Evolutionary conservation across 2,797 vertebrate species (phyloP).

Genomic region (Scomberomorus guttatus): DNA sequence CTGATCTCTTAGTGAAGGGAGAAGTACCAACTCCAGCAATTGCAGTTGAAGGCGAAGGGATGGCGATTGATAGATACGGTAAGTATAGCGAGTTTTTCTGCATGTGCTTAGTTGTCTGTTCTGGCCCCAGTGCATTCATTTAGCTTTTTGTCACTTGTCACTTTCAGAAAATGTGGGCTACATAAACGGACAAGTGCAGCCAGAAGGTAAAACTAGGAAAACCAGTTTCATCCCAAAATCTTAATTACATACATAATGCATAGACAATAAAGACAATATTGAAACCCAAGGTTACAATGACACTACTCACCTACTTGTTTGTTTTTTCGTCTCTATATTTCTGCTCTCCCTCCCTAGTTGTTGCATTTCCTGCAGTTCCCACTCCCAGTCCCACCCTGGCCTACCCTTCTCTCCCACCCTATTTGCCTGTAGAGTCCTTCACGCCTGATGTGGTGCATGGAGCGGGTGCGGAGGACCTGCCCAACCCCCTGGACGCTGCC

Average conservation of each 20-base stretch:
- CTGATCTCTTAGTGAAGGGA: slow-evolving; percentile 61
- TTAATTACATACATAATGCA: neutral
- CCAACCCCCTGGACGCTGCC: slow-evolving; percentile 11
- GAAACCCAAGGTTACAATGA: neutral
- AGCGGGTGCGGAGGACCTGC: slow-evolving; percentile 36
- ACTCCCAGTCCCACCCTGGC: slow-evolving; percentile 47
- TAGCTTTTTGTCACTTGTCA: neutral
- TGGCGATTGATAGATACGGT: slow-evolving; percentile 68
- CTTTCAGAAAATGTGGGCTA: slow-evolving; percentile 74
- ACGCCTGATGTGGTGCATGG: slow-evolving; percentile 39
- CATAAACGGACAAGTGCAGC: slow-evolving; percentile 78
- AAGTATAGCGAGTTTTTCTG: neutral
- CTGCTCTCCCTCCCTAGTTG: slow-evolving; percentile 28
- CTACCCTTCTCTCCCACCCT: slow-evolving; percentile 40
- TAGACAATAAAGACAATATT: neutral
- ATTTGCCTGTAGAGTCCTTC: slow-evolving; percentile 50
- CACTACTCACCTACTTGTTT: neutral
- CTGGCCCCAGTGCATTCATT: neutral
- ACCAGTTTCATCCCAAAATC: neutral
- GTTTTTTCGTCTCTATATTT: neutral
- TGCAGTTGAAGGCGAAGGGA: slow-evolving; percentile 48
- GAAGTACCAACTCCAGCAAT: slow-evolving; percentile 44
- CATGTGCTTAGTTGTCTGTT: neutral
- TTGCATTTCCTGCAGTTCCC: slow-evolving; percentile 66
- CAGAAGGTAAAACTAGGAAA: slow-evolving; percentile 75